phyloP scores from a whole-genome alignment of 2,888 invertebrate species.

The Hedychridium roseum region DNA sequence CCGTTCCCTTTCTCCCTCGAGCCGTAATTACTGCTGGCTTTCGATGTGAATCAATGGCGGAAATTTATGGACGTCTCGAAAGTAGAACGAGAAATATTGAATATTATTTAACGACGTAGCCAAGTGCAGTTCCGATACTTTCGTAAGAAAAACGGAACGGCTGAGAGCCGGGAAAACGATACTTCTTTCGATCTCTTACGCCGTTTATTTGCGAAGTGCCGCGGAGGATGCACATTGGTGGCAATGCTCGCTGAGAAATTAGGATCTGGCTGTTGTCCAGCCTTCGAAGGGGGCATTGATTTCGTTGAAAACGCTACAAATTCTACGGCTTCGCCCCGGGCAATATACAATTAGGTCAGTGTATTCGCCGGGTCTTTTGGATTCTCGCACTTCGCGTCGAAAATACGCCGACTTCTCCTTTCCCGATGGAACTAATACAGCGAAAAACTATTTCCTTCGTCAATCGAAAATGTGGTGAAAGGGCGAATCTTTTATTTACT shows the following conservation, averaged over 20 bases:
- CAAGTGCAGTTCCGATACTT: background rate
- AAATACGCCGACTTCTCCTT: no score
- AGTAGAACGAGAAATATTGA: no score
- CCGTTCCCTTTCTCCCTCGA: no score
- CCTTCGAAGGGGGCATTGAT: constrained; percentile 34
- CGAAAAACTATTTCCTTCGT: no score
- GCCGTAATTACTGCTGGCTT: no score
- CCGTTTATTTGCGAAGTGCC: constrained; percentile 25
- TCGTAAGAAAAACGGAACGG: no score
- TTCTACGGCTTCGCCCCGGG: constrained; percentile 20
- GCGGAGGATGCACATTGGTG: constrained; percentile 18
- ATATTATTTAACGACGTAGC: no score
- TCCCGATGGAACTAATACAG: no score
- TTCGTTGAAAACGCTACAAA: constrained; percentile 37
- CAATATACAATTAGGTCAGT: constrained; percentile 10
- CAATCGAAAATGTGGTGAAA: no score
- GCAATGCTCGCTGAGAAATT: constrained; percentile 22
- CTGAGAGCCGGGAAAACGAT: no score
- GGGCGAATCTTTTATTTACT: no score
- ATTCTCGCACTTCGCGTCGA: background rate
- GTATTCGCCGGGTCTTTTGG: constrained; percentile 9
- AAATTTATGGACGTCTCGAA: constrained; percentile 43
- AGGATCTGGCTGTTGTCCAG: constrained; percentile 40
- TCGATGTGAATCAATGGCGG: no score
- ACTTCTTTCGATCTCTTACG: background rate